phyloP scores from a whole-genome alignment of 2,797 vertebrate genomes.

The Triplophysa yarkandensis region DNA sequence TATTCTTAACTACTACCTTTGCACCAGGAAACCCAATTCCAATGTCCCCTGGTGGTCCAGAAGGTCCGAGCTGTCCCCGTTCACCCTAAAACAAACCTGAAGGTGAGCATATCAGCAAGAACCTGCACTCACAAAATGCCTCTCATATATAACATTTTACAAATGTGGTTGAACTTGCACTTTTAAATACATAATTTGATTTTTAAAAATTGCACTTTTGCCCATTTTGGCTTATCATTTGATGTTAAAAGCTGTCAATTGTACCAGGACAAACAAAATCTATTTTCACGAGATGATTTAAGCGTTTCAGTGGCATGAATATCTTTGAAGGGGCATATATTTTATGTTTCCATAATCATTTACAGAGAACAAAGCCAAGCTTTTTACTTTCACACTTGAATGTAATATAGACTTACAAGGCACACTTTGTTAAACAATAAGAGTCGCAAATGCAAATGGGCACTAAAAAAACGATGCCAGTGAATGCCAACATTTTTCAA shows the following conservation, averaged over 20 bases:
- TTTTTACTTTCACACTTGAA: slow-evolving; percentile 26
- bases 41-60: slow-evolving; percentile 75
- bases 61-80: slow-evolving; percentile 72
- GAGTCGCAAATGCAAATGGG: slow-evolving; percentile 42
- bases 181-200: too few relatives aligned
- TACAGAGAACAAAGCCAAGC: slow-evolving; percentile 28
- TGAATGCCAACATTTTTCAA: too few relatives aligned
- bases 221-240: too few relatives aligned
- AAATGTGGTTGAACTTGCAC: too few relatives aligned
- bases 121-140: too few relatives aligned
- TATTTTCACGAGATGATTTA: too few relatives aligned
- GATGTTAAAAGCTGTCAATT: too few relatives aligned
- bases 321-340: not conserved
- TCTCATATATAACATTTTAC: too few relatives aligned
- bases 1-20: slow-evolving; percentile 63
- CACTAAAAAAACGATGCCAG: too few relatives aligned
- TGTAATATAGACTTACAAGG: slow-evolving; percentile 49
- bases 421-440: slow-evolving; percentile 57
- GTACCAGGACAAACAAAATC: not conserved
- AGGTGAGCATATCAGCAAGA: not conserved
- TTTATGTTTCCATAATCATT: slow-evolving; percentile 8
- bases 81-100: slow-evolving; percentile 74
- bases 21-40: slow-evolving; percentile 74
- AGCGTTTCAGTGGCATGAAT: not conserved
- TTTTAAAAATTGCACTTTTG: too few relatives aligned